phyloP scores from a whole-genome alignment of 2,797 vertebrate species.

The Danio tinwini region DNA sequence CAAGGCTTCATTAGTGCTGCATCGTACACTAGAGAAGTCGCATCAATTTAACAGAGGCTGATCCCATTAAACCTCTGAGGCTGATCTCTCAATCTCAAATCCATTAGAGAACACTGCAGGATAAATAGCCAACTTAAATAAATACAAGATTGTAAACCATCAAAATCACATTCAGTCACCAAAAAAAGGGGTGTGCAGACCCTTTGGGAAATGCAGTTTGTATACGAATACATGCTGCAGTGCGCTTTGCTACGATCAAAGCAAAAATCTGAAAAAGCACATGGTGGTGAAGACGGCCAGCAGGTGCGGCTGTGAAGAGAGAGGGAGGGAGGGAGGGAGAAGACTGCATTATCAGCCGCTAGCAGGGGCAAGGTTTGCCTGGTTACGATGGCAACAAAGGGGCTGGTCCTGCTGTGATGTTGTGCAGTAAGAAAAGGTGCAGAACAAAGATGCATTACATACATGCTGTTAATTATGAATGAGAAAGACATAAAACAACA shows the following conservation, averaged over 20 bases:
- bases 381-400: constrained; percentile 71
- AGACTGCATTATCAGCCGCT: constrained; percentile 71
- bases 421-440: constrained; percentile 63
- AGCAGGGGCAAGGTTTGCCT: constrained; percentile 65
- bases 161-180: not conserved
- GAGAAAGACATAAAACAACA: constrained; percentile 42
- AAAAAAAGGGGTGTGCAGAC: not conserved
- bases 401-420: constrained; percentile 63
- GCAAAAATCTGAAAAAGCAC: constrained; percentile 10
- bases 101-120: not conserved
- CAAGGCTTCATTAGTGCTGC: not conserved
- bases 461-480: constrained; percentile 77
- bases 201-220: not conserved
- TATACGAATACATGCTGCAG: not conserved
- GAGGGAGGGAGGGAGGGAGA: not conserved
- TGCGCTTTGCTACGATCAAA: constrained; percentile 1
- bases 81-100: constrained; percentile 31
- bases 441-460: constrained; percentile 55
- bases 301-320: constrained; percentile 20
- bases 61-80: constrained; percentile 27
- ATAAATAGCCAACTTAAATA: not conserved
- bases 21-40: constrained; percentile 17
- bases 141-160: not conserved
- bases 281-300: constrained; percentile 1
- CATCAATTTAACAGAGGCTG: constrained; percentile 20